phyloP scores from a whole-genome alignment of 2,113 vertebrate genomes.

The Orcinus orca region DNA sequence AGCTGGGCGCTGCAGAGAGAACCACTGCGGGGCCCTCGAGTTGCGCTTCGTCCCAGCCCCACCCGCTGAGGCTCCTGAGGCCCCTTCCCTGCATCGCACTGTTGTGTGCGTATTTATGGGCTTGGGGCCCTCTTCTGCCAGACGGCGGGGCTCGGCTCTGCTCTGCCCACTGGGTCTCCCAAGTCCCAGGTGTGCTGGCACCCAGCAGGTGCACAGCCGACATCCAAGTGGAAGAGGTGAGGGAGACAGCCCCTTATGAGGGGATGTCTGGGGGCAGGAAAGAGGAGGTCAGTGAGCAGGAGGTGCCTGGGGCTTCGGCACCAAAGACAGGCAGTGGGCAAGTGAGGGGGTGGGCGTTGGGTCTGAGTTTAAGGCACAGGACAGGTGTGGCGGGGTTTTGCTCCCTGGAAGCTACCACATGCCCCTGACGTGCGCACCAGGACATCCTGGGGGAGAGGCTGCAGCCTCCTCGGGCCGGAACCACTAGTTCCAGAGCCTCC shows the following conservation, averaged over 20 bases:
- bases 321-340: neutral
- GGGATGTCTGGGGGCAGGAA: too few relatives aligned
- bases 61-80: accelerated
- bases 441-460: neutral
- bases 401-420: neutral
- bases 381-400: neutral
- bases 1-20: accelerated
- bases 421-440: accelerated
- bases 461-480: neutral
- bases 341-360: neutral
- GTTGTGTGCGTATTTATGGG: neutral
- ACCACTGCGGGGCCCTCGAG: neutral
- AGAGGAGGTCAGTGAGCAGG: neutral
- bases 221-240: neutral
- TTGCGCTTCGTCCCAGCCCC: too few relatives aligned
- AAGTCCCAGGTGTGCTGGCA: neutral
- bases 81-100: accelerated
- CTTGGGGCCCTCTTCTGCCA: neutral
- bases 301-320: too few relatives aligned
- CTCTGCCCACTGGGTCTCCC: neutral
- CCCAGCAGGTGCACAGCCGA: neutral
- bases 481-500: too few relatives aligned
- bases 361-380: accelerated
- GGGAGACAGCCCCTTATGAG: neutral
- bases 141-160: neutral